These are phyloP conservation scores for Dynastes maya DNA, from an alignment of 2,888 invertebrate genomes.

Conservation along the genomic window DNA sequence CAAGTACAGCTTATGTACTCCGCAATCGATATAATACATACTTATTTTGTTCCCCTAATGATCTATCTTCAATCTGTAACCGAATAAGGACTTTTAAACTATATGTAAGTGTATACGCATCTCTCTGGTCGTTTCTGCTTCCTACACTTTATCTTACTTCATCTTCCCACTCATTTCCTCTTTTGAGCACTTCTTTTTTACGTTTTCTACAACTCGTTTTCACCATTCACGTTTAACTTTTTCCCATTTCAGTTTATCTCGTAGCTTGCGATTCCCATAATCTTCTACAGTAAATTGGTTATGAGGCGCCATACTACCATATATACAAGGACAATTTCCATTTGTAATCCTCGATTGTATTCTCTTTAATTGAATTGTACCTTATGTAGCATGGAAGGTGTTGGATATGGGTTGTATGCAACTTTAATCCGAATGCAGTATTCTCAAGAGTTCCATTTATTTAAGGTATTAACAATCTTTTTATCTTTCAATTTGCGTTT, in stretches of 20 bases:
- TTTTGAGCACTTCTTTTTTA: slow-evolving; percentile 2
- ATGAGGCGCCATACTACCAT: slow-evolving; percentile 20
- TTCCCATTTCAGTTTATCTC: slow-evolving; percentile 12
- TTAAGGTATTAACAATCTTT: too few species aligned
- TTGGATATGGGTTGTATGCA: too few species aligned
- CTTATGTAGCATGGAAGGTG: too few species aligned
- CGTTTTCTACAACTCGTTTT: slow-evolving; percentile 21
- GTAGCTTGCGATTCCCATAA: slow-evolving; percentile 17
- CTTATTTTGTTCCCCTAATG: slow-evolving; percentile 18
- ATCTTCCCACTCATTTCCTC: slow-evolving; percentile 36
- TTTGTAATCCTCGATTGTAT: slow-evolving; percentile 2
- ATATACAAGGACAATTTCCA: neutral
- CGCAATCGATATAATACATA: neutral
- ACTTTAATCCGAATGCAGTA: too few species aligned
- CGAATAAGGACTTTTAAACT: slow-evolving; percentile 4
- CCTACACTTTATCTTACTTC: slow-evolving; percentile 28
- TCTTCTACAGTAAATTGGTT: slow-evolving; percentile 9
- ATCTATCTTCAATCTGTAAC: slow-evolving; percentile 7
- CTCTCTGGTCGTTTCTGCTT: slow-evolving; percentile 15
- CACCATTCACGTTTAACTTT: slow-evolving; percentile 11
- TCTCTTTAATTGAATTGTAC: neutral
- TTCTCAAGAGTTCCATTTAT: too few species aligned
- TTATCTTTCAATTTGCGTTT: too few species aligned
- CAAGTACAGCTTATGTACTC: neutral
- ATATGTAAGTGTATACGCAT: neutral